Evolutionary conservation across 2,888 invertebrate species (phyloP).

Genomic region (Sphaerophoria taeniata): DNA sequence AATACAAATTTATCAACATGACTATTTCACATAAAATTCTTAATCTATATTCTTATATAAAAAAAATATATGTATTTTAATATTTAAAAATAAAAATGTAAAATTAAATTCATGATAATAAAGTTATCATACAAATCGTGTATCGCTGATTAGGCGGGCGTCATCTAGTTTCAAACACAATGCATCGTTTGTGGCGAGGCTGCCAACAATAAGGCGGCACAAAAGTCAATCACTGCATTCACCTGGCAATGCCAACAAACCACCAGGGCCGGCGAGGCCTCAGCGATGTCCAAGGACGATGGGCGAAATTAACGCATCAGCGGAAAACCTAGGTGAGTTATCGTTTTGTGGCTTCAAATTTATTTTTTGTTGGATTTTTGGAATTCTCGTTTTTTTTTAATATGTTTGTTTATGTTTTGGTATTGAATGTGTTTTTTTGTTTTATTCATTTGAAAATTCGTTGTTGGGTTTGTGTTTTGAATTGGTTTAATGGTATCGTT

Average conservation of each 20-base stretch:
- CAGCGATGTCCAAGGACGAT: constrained; percentile 85
- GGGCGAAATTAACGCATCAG: constrained; percentile 89
- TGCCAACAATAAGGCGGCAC: constrained; percentile 93
- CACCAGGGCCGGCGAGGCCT: constrained; percentile 77
- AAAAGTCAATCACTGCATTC: constrained; percentile 91
- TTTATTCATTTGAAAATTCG: constrained; percentile 32
- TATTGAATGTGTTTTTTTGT: constrained; percentile 42
- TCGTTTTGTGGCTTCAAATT: constrained; percentile 48
- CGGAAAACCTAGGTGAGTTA: constrained; percentile 88
- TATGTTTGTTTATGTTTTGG: constrained; percentile 68
- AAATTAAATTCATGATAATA: constrained; percentile 63
- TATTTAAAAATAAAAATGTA: neutral
- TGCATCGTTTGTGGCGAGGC: constrained; percentile 95
- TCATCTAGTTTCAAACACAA: constrained; percentile 96
- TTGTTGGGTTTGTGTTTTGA: neutral
- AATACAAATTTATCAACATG: constrained; percentile 39
- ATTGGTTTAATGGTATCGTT: neutral
- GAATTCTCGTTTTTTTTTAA: constrained; percentile 37
- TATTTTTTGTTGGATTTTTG: constrained; percentile 34
- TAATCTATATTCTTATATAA: neutral
- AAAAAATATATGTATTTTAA: neutral
- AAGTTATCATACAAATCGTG: constrained; percentile 78
- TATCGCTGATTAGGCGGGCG: constrained; percentile 86
- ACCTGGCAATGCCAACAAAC: constrained; percentile 84
- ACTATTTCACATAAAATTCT: neutral